Evolutionary conservation across 1,140 invertebrate genomes (phyloP).

Genomic region (Zelostemma sp.): DNA sequence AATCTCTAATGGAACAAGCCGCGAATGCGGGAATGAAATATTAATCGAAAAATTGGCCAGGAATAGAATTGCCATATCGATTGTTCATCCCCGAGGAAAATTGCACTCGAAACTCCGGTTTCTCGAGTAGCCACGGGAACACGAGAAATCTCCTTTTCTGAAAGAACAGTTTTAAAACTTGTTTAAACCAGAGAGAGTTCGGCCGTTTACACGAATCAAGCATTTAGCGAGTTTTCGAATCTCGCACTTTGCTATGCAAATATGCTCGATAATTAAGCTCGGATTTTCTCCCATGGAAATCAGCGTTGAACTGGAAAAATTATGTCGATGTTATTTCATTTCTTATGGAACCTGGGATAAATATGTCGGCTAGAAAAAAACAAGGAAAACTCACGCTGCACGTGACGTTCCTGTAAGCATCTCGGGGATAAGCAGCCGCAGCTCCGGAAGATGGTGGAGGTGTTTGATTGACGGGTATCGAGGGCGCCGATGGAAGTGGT

Average conservation of each 20-base stretch:
- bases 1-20: not conserved
- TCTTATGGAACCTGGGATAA: too few species aligned
- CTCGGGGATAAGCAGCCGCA: conserved; percentile 56
- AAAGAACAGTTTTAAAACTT: too few species aligned
- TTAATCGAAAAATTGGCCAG: conserved; percentile 22
- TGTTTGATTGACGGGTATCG: conserved; percentile 61
- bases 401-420: conserved; percentile 61
- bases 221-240: too few species aligned
- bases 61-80: conserved; percentile 18
- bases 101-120: not conserved
- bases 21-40: conserved; percentile 17
- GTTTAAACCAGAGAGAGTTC: too few species aligned
- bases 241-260: too few species aligned
- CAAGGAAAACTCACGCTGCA: conserved; percentile 60
- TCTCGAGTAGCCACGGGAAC: not conserved
- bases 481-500: conserved; percentile 55
- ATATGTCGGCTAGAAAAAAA: too few species aligned
- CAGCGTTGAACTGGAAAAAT: not conserved
- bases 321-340: conserved; percentile 8
- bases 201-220: too few species aligned
- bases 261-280: too few species aligned
- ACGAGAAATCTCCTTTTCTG: too few species aligned
- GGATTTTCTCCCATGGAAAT: too few species aligned
- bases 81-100: conserved; percentile 11
- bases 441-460: conserved; percentile 56